Evolutionary conservation across 2,888 invertebrate species (phyloP).

Genomic region (Capitulum mitella): DNA sequence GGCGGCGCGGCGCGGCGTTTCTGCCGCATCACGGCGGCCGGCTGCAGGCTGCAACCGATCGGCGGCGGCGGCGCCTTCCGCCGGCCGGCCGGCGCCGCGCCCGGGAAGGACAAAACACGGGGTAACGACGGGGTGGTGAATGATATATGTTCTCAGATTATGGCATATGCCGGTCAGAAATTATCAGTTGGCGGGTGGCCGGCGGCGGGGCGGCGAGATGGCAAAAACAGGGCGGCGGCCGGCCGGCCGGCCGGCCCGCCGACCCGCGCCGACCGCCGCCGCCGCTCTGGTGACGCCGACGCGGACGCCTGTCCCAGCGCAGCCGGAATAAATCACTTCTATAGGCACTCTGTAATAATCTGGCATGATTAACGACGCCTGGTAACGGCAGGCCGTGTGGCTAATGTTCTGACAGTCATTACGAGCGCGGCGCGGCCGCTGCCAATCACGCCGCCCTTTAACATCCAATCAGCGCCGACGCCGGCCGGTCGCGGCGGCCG

Average conservation of each 20-base stretch:
- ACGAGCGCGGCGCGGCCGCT: background rate
- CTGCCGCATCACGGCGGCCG: constrained; percentile 2
- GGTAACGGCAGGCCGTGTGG: background rate
- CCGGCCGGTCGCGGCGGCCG: background rate
- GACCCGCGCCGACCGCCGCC: background rate
- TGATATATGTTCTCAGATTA: constrained; percentile 23
- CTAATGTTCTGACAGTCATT: constrained; percentile 9
- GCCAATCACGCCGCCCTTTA: background rate
- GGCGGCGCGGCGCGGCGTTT: background rate
- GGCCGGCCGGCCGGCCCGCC: background rate
- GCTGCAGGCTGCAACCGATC: constrained; percentile 17
- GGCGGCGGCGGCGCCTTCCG: background rate
- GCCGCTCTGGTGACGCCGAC: background rate
- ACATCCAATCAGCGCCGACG: background rate
- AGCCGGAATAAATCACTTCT: background rate
- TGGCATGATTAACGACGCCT: background rate
- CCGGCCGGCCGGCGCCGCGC: background rate
- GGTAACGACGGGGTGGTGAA: constrained; percentile 12
- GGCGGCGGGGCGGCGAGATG: background rate
- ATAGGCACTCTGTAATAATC: constrained; percentile 1
- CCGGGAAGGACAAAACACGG: background rate
- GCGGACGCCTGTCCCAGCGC: background rate
- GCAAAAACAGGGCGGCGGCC: constrained; percentile 6
- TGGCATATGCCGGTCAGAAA: constrained; percentile 23
- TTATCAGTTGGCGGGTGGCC: background rate